Evolutionary conservation across 2,113 vertebrate species (phyloP), one percentile per base, ranked within the genome.

Genomic region (Dascyllus trimaculatus): DNA sequence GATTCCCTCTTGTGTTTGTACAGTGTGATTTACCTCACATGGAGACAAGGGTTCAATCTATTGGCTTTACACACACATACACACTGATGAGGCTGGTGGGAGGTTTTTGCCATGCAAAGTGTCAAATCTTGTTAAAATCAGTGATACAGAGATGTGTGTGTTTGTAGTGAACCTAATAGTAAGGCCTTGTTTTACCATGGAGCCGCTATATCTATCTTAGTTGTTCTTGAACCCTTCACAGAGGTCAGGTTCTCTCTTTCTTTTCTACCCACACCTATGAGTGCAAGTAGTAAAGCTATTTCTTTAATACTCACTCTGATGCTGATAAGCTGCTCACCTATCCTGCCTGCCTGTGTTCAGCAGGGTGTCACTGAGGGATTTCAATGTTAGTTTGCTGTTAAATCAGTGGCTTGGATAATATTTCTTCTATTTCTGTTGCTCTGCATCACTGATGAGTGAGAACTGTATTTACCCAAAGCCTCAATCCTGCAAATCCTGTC

Each of bases 161-260:
- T 68, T 38, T 46, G 14, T n/a, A 22, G n/a, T 40, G 58, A 38
- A 65, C 26, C 67, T 71, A 74, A 84, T 86, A 88, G 82, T 83
- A 45, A 53, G 77, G 85, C 84, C 87, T 93, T 91, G 87, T 88
- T 86, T 75, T 76, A 82, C 80, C 46, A 60, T 70, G 35, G 62
- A 83, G 38, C 38, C 1, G 38, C 38, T 13, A 10, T 10, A 13
- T 85, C 73, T 81, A 80, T 85, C 82, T 85, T 82, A 81, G 89
- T 87, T 71, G 82, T 82, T 89, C 79, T 81, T 91, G 78, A 89
- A 84, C 78, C 74, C 64, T 75, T 75, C 89, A 81, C 84, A 91
- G 75, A 88, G 86, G 87, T 93, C 85, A 90, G 26, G 61, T 76
- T 85, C 81, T 86, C 29, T 62, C 52, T n/a, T 8, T 15, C 14